Percentiles rank a stretch among this genome's conserved stretches.
These are phyloP conservation scores for Crotalus helleri DNA, from an alignment of 2,113 vertebrate species.

Conservation along the genomic window DNA sequence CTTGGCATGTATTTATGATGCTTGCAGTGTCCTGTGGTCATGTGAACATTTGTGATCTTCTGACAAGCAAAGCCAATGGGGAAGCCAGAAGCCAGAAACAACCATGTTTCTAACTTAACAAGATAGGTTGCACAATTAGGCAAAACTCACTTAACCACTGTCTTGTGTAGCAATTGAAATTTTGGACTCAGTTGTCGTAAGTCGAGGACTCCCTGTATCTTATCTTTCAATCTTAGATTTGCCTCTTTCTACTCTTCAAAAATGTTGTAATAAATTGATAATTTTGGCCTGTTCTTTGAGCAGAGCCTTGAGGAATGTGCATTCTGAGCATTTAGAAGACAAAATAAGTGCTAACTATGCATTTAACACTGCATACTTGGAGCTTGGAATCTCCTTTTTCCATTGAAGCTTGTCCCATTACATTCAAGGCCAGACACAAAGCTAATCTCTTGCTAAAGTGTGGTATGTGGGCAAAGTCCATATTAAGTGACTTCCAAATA, in stretches of 20 bases:
- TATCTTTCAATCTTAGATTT: not conserved
- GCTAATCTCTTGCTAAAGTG: not conserved
- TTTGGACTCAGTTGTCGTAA: not conserved
- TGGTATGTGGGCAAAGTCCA: not conserved
- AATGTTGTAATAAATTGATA: not conserved
- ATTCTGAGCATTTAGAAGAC: not conserved
- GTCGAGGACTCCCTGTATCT: not conserved
- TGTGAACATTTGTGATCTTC: not conserved
- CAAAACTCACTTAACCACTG: not conserved
- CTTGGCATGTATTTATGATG: not conserved
- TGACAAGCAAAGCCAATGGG: not conserved
- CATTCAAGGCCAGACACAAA: not conserved
- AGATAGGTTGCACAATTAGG: not conserved
- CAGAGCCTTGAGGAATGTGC: not conserved
- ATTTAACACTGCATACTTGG: not conserved
- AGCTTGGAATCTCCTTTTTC: not conserved
- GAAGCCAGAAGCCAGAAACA: not conserved
- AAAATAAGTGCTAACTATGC: not conserved
- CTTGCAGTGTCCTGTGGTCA: not conserved
- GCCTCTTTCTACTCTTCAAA: not conserved
- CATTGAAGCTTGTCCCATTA: not conserved
- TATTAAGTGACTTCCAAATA: not conserved
- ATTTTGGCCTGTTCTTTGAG: not conserved
- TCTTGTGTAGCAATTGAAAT: not conserved
- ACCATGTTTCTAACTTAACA: not conserved